These are phyloP conservation scores for Calameuta pallipes DNA, from an alignment of 2,888 invertebrate species.

Conservation along the genomic window DNA sequence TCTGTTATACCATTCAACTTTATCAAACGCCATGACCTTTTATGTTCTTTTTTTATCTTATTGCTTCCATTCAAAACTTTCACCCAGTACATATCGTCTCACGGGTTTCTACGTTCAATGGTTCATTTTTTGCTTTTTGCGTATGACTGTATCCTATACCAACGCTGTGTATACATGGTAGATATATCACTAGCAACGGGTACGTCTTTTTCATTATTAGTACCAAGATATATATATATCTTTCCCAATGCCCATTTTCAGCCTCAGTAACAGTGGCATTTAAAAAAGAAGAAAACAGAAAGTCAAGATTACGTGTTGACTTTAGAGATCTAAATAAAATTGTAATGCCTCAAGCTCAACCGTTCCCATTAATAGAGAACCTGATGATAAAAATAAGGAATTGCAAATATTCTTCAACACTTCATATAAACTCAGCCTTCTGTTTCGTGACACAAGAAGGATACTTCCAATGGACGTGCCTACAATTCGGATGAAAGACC, in stretches of 20 bases:
- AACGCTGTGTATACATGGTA: background rate
- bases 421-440: conserved; percentile 43
- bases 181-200: background rate
- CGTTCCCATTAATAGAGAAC: conserved; percentile 37
- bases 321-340: conserved; percentile 37
- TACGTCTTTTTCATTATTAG: background rate
- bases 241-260: no score
- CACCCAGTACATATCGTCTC: background rate
- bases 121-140: background rate
- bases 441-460: conserved; percentile 40
- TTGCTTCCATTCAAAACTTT: background rate
- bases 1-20: background rate
- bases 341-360: conserved; percentile 35
- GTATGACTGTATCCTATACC: background rate
- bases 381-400: conserved; percentile 28
- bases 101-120: background rate
- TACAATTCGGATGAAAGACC: conserved; percentile 31
- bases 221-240: no score
- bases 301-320: conserved; percentile 35
- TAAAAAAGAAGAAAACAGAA: conserved; percentile 38
- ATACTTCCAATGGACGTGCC: conserved; percentile 32
- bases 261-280: conserved; percentile 31
- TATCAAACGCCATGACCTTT: background rate
- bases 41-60: background rate
- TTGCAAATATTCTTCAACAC: conserved; percentile 28